Evolutionary conservation across 2,113 vertebrate genomes (phyloP), one percentile per base, ranked within the genome.

Genomic region (Sceloporus undulatus): DNA sequence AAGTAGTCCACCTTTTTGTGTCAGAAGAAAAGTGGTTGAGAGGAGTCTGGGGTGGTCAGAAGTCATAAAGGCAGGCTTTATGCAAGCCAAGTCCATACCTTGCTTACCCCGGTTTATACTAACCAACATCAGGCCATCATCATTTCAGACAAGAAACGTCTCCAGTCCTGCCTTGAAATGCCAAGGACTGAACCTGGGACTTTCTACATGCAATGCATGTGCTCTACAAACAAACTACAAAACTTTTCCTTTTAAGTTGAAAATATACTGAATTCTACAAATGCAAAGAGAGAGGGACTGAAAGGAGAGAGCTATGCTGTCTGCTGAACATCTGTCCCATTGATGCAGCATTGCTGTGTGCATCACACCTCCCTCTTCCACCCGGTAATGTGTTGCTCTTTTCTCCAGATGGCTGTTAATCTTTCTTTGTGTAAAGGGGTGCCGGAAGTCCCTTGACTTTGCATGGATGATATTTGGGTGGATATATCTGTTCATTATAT

Each of bases 391-490:
- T 77, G 0, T 54, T 25, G 13, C n/a, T 83, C 27, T 0, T 59
- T 16, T 7, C 0, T 78, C 85, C 88, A 23, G 88, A 40, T 11
- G 80, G 9, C 88, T 42, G 0, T 4, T 2, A 2, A 10, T 84
- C 48, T 62, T 10, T 89, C 54, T 78, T 83, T 5, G 0, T 0
- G 0, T 0, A 10, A 66, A 34, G 1, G 10, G 13, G 62, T 11
- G 23, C 59, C 1, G 56, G 23, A 29, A 34, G 6, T 78, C 87
- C 34, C 65, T 70, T 1, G 34, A 38, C 62, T 8, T 82, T 1
- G 0, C 14, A 5, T 0, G 14, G 5, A 1, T 81, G 40, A 68
- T 0, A 0, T 82, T 76, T 14, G 62, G 18, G 65, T 19, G 8
- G 65, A 75, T 14, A 18, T 23, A 34, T 54, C 74, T 68, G 29